phyloP scores from a whole-genome alignment of 2,797 vertebrate species.

The Pangasius djambal region DNA sequence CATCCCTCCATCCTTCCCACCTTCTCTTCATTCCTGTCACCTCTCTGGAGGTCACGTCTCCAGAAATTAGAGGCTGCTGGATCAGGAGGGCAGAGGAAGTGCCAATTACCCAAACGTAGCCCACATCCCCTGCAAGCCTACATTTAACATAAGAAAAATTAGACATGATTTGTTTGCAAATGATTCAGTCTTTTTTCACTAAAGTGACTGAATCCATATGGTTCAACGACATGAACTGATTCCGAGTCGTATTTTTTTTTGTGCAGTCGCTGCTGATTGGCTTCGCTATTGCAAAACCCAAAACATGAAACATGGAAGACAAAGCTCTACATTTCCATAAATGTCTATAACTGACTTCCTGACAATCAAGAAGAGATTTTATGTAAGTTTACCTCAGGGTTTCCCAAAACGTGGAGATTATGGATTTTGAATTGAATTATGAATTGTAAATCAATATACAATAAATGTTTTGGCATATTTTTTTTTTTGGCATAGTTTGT shows the following conservation, averaged over 20 bases:
- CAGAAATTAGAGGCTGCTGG: conserved; percentile 46
- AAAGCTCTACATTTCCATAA: neutral
- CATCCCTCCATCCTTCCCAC: conserved; percentile 34
- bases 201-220: neutral
- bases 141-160: neutral
- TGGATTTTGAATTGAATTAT: too few relatives aligned
- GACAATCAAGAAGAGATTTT: neutral
- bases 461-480: neutral
- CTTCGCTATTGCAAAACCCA: neutral
- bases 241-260: neutral
- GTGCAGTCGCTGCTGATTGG: too few relatives aligned
- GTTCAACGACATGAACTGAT: neutral
- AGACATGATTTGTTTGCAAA: neutral
- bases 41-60: conserved; percentile 49
- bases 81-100: conserved; percentile 23
- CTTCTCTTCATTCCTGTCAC: conserved; percentile 29
- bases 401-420: neutral
- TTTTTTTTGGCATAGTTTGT: neutral
- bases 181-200: neutral
- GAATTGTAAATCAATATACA: neutral
- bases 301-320: neutral
- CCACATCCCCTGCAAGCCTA: neutral
- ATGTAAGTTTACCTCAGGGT: neutral
- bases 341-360: neutral
- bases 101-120: conserved; percentile 48